phyloP scores from a whole-genome alignment of 2,113 vertebrate species.

The Bos taurus region DNA sequence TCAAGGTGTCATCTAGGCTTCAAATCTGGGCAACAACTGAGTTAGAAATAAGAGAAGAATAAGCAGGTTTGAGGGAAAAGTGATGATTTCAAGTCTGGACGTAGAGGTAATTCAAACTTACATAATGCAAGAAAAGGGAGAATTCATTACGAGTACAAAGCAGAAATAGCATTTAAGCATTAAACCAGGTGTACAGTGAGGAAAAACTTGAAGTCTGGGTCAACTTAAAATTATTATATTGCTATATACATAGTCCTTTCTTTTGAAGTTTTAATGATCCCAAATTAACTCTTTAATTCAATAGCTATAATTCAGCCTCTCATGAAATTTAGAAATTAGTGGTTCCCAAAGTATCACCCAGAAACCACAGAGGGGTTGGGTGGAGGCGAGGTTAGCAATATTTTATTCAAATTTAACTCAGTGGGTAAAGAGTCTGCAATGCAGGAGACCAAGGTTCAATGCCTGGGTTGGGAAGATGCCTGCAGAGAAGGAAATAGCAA shows the following conservation, averaged over 20 bases:
- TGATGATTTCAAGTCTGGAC: background rate
- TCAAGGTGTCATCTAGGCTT: background rate
- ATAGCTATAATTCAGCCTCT: background rate
- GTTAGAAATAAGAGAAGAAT: background rate
- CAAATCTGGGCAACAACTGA: background rate
- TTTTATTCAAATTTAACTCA: slow-evolving; percentile 4
- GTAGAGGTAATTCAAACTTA: background rate
- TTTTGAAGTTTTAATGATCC: background rate
- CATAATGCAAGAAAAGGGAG: background rate
- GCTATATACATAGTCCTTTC: background rate
- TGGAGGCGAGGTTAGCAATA: background rate
- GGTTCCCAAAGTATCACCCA: background rate
- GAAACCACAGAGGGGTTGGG: background rate
- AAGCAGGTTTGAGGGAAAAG: background rate
- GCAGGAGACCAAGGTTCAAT: background rate
- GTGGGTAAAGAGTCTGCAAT: background rate
- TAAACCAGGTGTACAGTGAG: background rate
- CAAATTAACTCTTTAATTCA: background rate
- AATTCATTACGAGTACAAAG: background rate
- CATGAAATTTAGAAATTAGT: background rate
- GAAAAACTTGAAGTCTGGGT: background rate
- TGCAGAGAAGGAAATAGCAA: background rate
- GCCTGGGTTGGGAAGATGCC: background rate
- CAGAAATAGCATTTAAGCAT: background rate
- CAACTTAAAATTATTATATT: background rate